Evolutionary conservation across 1,140 invertebrate genomes (phyloP), one percentile per base, ranked within the genome.

Genomic region (Centruroides vittatus): DNA sequence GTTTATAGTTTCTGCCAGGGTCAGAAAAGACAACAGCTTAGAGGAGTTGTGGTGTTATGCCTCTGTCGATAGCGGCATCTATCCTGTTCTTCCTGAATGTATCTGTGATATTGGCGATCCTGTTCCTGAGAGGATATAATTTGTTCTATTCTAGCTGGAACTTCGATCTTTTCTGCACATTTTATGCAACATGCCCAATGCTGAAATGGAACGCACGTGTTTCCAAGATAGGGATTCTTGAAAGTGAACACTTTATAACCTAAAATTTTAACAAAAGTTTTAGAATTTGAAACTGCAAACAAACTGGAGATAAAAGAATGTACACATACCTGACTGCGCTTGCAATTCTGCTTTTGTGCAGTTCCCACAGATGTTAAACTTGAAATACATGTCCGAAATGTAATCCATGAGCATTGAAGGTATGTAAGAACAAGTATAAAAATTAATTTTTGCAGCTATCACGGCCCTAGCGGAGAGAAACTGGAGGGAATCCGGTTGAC

Each of bases 211-310:
- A 79, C 77, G 70, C 77, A 79, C 0, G 75, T 77, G 70, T 79
- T 79, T 6, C 77, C 77, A 13, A 79, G 65, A 64, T 78, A 79
- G 3, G 76, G 77, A 66, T 76, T 78, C 65, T 77, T 74, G 65
- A 79, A 79, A 6, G 77, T 78, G 52, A 77, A 77, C 41, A 78
- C 76, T 68, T 76, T 78, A 67, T 72, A 79, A 49, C 78, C 78
- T 78, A 65, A 49, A 67, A 70, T 41, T 41, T 41, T 41, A 41
- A 23, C 23, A 23, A 41, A 34, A 47, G 59, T 41, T 41, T 41
- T 41, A 41, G 41, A 41, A 41, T 6, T 41, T 41, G 1, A 41
- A 41, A 41, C 8, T 6, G 8, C 8, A 41, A 41, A 41, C 41
- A 6, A 41, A 10, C 6, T 53, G 51, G 58, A 48, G 54, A 62